Evolutionary conservation across 2,797 vertebrate genomes (phyloP).

Genomic region (Rhinophrynus dorsalis): DNA sequence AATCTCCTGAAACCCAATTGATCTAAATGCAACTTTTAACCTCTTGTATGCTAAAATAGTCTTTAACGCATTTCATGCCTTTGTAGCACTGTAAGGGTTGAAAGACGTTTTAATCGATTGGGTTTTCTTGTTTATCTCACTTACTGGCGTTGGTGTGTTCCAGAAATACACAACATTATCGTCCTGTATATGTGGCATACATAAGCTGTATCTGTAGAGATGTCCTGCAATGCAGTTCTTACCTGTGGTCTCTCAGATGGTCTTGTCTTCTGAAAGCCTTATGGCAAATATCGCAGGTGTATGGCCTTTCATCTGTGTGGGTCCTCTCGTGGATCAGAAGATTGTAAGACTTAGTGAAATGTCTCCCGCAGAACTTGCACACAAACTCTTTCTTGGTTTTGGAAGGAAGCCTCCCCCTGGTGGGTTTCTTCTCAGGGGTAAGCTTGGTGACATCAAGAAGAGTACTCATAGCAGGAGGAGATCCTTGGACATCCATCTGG

Average conservation of each 20-base stretch:
- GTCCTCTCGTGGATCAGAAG: constrained; percentile 88
- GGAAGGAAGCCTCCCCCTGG: constrained; percentile 80
- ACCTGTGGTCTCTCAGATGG: constrained; percentile 89
- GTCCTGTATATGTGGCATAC: too few species aligned
- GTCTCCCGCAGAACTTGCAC: constrained; percentile 89
- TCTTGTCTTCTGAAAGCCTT: constrained; percentile 90
- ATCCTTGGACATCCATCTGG: constrained; percentile 83
- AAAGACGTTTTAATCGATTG: too few species aligned
- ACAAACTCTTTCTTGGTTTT: constrained; percentile 93
- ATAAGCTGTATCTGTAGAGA: too few species aligned
- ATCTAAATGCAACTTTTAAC: too few species aligned
- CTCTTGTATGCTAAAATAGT: too few species aligned
- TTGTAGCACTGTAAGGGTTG: too few species aligned
- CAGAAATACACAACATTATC: too few species aligned
- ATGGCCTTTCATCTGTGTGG: constrained; percentile 85
- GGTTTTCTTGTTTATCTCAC: too few species aligned
- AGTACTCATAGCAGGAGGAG: constrained; percentile 74
- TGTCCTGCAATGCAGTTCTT: too few species aligned
- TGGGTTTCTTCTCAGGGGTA: constrained; percentile 88
- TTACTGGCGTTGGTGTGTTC: too few species aligned
- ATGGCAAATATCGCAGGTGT: constrained; percentile 90
- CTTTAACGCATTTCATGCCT: too few species aligned
- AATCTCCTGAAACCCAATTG: too few species aligned
- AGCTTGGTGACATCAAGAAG: constrained; percentile 90
- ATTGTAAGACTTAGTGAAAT: constrained; percentile 91